Percentiles rank a stretch among this genome's conserved stretches.
Conservation (phyloP, 1,140 invertebrate genomes). For the Drosophila nikananu region DNA sequence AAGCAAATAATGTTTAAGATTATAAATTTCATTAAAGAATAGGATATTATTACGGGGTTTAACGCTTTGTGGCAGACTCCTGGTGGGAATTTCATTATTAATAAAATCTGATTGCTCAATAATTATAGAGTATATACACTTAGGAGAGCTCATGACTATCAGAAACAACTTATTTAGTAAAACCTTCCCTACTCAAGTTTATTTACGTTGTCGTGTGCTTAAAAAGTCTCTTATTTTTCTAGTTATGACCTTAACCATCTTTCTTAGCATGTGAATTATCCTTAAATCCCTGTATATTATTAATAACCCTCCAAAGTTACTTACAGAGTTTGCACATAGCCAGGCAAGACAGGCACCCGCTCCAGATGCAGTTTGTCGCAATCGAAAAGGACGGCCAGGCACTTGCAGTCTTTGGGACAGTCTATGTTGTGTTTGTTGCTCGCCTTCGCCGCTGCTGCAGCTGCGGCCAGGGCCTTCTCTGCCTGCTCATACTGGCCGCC, state of each 20-base stretch:
- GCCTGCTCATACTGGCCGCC: constrained; percentile 77
- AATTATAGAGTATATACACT: no score
- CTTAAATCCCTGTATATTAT: background rate
- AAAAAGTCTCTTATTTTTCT: background rate
- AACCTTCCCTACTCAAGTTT: no score
- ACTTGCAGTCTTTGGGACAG: constrained; percentile 87
- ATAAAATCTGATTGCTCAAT: no score
- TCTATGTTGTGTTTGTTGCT: constrained; percentile 63
- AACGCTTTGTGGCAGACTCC: no score
- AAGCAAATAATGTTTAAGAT: no score
- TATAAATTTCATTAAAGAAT: background rate
- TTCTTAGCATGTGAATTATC: background rate
- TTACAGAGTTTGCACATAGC: constrained; percentile 86
- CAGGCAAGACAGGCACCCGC: constrained; percentile 87
- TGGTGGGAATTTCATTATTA: no score
- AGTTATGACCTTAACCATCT: background rate
- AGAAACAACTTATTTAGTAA: no score
- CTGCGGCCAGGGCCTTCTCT: constrained; percentile 62
- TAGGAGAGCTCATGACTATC: no score
- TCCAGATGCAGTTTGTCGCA: constrained; percentile 88
- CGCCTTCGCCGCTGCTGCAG: constrained; percentile 46
- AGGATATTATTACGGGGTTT: no score
- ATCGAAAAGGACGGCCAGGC: constrained; percentile 87
- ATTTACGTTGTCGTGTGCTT: no score
- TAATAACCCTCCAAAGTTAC: constrained; percentile 49